Percentiles rank a stretch among this genome's conserved stretches.
Evolutionary conservation across 2,888 invertebrate genomes (phyloP).

Genomic region (Ceraclea dissimilis): DNA sequence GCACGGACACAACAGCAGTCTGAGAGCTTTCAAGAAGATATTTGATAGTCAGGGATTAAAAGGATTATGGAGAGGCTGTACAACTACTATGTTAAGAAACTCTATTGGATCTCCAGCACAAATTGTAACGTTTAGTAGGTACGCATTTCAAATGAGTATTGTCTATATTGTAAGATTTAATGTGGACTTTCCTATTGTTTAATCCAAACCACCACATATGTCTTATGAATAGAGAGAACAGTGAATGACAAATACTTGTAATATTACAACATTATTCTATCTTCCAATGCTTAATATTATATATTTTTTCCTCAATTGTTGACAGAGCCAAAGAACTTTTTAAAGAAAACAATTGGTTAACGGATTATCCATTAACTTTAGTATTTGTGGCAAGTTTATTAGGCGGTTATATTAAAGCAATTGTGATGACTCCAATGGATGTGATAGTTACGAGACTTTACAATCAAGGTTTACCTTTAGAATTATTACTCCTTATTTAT

Average conservation of each 20-base stretch:
- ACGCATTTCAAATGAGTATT: too few relatives aligned
- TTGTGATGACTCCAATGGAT: slow-evolving; percentile 82
- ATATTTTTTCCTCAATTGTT: background rate
- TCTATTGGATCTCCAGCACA: slow-evolving; percentile 80
- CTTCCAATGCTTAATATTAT: too few relatives aligned
- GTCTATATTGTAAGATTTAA: background rate
- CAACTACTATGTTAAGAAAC: slow-evolving; percentile 66
- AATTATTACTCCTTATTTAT: too few relatives aligned
- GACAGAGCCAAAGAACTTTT: slow-evolving; percentile 44
- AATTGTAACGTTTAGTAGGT: slow-evolving; percentile 66
- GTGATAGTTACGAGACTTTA: slow-evolving; percentile 82
- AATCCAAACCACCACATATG: too few relatives aligned
- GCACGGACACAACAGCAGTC: slow-evolving; percentile 65
- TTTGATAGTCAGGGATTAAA: slow-evolving; percentile 49
- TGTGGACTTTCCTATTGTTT: too few relatives aligned
- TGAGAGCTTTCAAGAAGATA: slow-evolving; percentile 55
- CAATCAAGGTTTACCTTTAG: slow-evolving; percentile 60
- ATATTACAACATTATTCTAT: too few relatives aligned
- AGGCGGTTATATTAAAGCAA: slow-evolving; percentile 69
- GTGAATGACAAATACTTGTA: too few relatives aligned
- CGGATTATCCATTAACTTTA: slow-evolving; percentile 54
- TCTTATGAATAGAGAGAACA: too few relatives aligned
- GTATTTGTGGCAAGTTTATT: slow-evolving; percentile 70
- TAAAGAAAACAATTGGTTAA: slow-evolving; percentile 41
- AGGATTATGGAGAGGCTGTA: slow-evolving; percentile 65